Percentiles rank a stretch among this genome's conserved stretches.
phyloP scores from a whole-genome alignment of 2,797 vertebrate species.

The Orestias chungarensis region DNA sequence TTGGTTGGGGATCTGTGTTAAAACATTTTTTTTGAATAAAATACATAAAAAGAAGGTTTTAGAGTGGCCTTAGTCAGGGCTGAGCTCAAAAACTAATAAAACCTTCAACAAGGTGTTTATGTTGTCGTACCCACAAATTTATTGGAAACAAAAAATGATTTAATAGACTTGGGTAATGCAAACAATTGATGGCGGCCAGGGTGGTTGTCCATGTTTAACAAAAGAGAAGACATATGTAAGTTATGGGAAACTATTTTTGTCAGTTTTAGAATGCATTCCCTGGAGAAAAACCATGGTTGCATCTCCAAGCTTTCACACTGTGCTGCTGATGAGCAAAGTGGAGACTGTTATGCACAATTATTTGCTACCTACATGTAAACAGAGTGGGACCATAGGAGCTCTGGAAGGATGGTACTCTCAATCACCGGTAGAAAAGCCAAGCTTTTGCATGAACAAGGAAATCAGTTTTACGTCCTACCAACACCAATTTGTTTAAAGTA shows the following conservation, averaged over 20 bases:
- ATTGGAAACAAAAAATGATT: neutral
- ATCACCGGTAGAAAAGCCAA: neutral
- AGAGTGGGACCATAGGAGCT: neutral
- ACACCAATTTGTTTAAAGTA: neutral
- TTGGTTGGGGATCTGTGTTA: too few species aligned
- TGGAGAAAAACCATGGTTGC: neutral
- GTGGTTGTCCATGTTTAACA: neutral
- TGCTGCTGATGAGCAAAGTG: conserved; percentile 1
- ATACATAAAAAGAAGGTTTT: too few species aligned
- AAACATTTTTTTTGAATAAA: too few species aligned
- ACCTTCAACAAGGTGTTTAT: neutral
- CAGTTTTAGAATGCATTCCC: neutral
- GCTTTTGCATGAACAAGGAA: neutral
- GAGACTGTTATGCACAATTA: neutral
- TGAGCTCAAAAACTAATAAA: too few species aligned
- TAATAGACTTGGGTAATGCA: neutral
- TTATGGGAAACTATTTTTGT: neutral
- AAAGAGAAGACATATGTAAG: neutral
- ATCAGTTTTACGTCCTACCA: neutral
- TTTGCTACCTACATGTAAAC: neutral
- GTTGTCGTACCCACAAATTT: neutral
- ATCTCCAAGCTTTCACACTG: neutral
- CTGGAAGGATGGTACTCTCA: neutral
- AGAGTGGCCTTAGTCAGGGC: neutral
- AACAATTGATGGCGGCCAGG: neutral